Conservation (phyloP, 92 coral and sea anemone species). For the Paragorgia papillata region DNA sequence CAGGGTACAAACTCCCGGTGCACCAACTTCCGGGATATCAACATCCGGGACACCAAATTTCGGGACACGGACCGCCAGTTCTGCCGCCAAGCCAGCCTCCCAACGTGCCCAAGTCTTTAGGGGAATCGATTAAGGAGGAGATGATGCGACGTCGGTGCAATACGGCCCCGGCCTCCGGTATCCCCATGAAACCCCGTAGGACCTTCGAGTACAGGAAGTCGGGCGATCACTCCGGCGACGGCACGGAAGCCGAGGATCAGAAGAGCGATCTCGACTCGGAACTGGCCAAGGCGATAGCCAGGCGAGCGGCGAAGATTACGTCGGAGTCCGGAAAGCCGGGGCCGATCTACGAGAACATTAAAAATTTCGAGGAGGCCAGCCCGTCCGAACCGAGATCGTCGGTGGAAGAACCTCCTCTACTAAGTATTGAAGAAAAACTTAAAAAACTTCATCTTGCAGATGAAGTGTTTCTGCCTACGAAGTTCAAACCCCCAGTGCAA, state of each 20-base stretch:
- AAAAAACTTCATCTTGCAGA: constrained; percentile 19
- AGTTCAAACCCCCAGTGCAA: constrained; percentile 37
- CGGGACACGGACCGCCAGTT: background rate
- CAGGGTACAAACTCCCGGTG: too few species aligned
- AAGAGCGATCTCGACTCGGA: constrained; percentile 21
- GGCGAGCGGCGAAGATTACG: constrained; percentile 31
- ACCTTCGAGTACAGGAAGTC: constrained; percentile 28
- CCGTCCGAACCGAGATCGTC: constrained; percentile 13
- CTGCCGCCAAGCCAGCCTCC: background rate
- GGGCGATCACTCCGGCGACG: constrained; percentile 35
- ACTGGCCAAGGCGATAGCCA: constrained; percentile 39
- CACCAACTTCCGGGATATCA: too few species aligned
- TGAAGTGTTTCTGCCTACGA: constrained; percentile 24
- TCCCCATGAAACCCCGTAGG: constrained; percentile 48
- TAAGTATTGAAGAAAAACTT: constrained; percentile 32
- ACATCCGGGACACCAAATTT: too few species aligned
- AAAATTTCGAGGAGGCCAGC: background rate
- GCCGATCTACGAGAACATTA: constrained; percentile 34
- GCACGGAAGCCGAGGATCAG: constrained; percentile 7
- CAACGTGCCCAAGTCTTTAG: constrained; percentile 3
- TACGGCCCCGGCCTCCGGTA: constrained; percentile 46
- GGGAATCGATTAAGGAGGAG: constrained; percentile 33
- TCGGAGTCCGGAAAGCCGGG: constrained; percentile 7
- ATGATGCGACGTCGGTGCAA: constrained; percentile 34
- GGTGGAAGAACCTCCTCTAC: constrained; percentile 29